A percentile compares a stretch with the other conserved stretches of the same genome.
phyloP scores from a whole-genome alignment of 1,140 invertebrate species.

The Antheraea pernyi region DNA sequence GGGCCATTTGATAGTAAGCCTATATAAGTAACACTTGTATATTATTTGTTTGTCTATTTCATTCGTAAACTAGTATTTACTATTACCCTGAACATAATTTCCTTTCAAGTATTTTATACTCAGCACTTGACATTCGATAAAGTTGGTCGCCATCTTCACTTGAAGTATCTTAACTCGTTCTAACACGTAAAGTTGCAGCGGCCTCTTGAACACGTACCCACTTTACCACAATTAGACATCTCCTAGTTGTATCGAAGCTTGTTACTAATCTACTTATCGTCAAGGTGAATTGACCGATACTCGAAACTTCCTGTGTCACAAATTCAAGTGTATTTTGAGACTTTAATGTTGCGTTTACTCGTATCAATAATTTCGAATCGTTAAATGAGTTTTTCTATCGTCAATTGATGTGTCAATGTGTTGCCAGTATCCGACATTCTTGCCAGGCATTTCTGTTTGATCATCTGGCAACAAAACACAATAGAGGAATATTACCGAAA shows the following conservation, averaged over 20 bases:
- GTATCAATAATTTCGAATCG: no score
- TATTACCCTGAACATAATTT: background rate
- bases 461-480: no score
- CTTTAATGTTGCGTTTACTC: background rate
- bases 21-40: no score
- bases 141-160: background rate
- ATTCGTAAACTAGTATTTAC: no score
- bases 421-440: no score
- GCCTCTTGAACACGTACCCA: background rate
- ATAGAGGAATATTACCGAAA: no score
- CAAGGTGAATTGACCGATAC: background rate
- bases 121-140: constrained; percentile 2
- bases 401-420: no score
- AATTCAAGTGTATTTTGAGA: background rate
- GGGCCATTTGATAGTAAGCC: no score
- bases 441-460: no score
- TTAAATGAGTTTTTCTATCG: no score
- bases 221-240: background rate
- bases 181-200: background rate
- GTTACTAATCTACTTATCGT: background rate
- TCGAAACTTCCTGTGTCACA: background rate
- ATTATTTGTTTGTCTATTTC: no score
- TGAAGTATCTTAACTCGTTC: background rate
- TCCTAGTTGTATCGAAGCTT: background rate
- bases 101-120: background rate